Evolutionary conservation across 2,797 vertebrate species (phyloP).

Genomic region (Argentina silus): DNA sequence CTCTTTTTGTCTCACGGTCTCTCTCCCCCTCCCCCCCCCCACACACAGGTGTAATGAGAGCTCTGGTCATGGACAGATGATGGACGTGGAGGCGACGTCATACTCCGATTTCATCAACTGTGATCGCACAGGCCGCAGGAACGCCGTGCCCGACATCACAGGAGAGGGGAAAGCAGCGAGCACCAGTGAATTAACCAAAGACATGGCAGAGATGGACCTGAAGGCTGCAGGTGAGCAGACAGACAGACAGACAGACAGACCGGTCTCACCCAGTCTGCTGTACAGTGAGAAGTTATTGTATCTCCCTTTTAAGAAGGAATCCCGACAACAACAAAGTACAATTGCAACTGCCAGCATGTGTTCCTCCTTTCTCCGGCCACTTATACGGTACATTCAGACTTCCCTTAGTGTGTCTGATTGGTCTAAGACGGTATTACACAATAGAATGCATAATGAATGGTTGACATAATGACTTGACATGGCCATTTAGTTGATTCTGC

Average conservation of each 20-base stretch:
- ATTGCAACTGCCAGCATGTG: background rate
- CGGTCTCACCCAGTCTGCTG: background rate
- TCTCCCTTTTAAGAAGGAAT: no score
- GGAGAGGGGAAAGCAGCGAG: conserved; percentile 76
- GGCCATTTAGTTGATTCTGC: conserved; percentile 31
- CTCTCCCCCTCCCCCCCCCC: background rate
- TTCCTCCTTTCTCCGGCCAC: background rate
- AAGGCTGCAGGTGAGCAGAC: conserved; percentile 73
- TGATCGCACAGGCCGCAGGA: conserved; percentile 94
- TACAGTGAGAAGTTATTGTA: no score
- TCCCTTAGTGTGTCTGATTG: background rate
- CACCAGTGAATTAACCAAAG: conserved; percentile 86
- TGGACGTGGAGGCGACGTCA: conserved; percentile 92
- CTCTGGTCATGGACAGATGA: conserved; percentile 88
- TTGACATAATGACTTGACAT: no score
- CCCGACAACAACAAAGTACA: no score
- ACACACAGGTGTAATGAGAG: conserved; percentile 74
- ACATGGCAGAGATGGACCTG: conserved; percentile 85
- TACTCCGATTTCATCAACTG: conserved; percentile 96
- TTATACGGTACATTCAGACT: background rate
- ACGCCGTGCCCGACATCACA: conserved; percentile 92
- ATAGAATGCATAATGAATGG: background rate
- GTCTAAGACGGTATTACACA: background rate
- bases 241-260: background rate
- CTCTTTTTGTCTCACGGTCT: no score